Percentiles rank a stretch among this genome's conserved stretches.
These are phyloP conservation scores for Palaemon carinicauda DNA, from an alignment of 1,140 invertebrate genomes.

Conservation along the genomic window DNA sequence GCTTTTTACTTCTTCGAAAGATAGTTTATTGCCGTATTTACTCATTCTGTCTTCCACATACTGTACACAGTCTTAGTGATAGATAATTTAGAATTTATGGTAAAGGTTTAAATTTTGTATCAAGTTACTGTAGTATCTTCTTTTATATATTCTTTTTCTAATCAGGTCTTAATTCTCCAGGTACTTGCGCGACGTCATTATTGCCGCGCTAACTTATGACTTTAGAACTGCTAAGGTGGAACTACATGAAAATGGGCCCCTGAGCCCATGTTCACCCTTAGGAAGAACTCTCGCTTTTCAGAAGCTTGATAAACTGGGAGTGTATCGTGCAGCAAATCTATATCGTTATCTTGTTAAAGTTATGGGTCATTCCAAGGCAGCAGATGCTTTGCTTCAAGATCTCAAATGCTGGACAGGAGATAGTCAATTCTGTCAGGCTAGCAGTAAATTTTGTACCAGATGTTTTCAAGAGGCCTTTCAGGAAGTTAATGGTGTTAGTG, in stretches of 20 bases:
- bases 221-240: not conserved
- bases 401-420: not conserved
- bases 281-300: conserved; percentile 35
- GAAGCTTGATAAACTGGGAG: conserved; percentile 19
- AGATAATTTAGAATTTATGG: no score
- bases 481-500: no score
- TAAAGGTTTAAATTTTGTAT: no score
- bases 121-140: no score
- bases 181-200: conserved; percentile 40
- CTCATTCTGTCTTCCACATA: no score
- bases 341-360: not conserved
- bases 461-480: no score
- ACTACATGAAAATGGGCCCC: not conserved
- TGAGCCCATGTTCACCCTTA: conserved; percentile 22
- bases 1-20: no score
- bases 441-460: not conserved
- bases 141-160: no score
- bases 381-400: conserved; percentile 7
- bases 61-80: no score
- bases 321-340: conserved; percentile 3
- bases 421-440: not conserved
- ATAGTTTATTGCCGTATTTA: no score
- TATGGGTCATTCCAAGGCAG: not conserved
- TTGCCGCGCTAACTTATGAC: conserved; percentile 28
- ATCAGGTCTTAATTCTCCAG: not conserved